phyloP scores from a whole-genome alignment of 2,113 vertebrate species.

The Apteryx owenii region DNA sequence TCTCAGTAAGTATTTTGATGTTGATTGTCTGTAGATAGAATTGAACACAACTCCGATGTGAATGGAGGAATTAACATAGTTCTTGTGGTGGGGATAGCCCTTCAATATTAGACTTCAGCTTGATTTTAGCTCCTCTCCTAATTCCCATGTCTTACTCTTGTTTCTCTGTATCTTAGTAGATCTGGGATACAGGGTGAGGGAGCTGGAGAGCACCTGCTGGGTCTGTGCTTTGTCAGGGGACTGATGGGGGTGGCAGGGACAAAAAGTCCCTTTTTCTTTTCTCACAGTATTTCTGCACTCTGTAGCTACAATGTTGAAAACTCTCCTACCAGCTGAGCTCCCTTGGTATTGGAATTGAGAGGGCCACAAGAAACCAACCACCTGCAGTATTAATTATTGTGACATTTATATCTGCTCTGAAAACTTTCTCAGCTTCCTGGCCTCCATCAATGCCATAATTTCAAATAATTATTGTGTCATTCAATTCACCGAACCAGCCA shows the following conservation, averaged over 20 bases:
- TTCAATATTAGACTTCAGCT: not conserved
- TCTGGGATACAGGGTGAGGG: not conserved
- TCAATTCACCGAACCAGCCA: not conserved
- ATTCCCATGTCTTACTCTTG: not conserved
- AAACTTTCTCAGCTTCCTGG: conserved; percentile 18
- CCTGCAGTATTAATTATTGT: conserved; percentile 30
- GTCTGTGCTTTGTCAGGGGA: rapidly evolving
- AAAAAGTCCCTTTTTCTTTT: not conserved
- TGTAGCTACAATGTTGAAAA: not conserved
- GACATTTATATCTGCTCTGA: not conserved
- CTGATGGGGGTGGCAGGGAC: not conserved
- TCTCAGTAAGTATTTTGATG: not conserved
- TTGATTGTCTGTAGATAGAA: rapidly evolving
- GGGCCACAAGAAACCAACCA: not conserved
- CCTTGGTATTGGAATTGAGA: not conserved
- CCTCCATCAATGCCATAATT: not conserved
- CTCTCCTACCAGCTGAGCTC: not conserved
- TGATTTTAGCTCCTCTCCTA: not conserved
- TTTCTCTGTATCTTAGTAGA: not conserved
- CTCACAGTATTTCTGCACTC: rapidly evolving
- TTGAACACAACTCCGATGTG: not conserved
- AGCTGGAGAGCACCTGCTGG: not conserved
- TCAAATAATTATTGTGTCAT: conserved; percentile 9
- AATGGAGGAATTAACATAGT: not conserved
- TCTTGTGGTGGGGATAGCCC: not conserved